Evolutionary conservation across 2,113 vertebrate genomes (phyloP).

Genomic region (Pomatostomus ruficeps): DNA sequence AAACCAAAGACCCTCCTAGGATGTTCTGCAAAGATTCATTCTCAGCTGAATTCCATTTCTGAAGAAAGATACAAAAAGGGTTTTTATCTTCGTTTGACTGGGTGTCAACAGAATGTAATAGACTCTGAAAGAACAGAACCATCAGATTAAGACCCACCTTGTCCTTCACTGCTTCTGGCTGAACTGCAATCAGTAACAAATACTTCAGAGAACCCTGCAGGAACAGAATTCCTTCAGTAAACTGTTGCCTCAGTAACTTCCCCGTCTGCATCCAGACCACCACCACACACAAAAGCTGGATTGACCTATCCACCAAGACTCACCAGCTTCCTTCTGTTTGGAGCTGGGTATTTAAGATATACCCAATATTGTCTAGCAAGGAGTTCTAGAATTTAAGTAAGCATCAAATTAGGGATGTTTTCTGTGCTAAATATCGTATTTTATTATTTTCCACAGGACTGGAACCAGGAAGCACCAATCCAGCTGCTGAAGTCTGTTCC

Average conservation of each 20-base stretch:
- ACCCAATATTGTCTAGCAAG: not conserved
- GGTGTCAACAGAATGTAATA: not conserved
- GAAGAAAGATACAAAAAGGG: not conserved
- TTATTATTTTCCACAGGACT: not conserved
- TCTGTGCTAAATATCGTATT: not conserved
- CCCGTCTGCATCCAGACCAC: not conserved
- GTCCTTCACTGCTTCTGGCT: not conserved
- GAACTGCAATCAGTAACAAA: not conserved
- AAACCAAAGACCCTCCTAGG: not conserved
- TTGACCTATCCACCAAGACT: not conserved
- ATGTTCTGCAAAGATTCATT: not conserved
- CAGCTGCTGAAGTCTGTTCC: not conserved
- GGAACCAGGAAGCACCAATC: not conserved
- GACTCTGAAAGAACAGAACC: not conserved
- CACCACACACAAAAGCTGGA: not conserved
- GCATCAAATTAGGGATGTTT: not conserved
- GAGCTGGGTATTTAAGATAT: not conserved
- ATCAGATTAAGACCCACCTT: not conserved
- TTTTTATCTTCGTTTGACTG: not conserved
- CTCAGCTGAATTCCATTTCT: not conserved
- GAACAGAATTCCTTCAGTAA: not conserved
- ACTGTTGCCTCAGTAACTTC: not conserved
- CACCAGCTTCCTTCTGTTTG: not conserved
- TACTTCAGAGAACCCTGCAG: not conserved
- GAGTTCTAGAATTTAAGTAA: not conserved